These are phyloP conservation scores for Syngnathus acus DNA, from an alignment of 2,797 vertebrate genomes.

Conservation along the genomic window DNA sequence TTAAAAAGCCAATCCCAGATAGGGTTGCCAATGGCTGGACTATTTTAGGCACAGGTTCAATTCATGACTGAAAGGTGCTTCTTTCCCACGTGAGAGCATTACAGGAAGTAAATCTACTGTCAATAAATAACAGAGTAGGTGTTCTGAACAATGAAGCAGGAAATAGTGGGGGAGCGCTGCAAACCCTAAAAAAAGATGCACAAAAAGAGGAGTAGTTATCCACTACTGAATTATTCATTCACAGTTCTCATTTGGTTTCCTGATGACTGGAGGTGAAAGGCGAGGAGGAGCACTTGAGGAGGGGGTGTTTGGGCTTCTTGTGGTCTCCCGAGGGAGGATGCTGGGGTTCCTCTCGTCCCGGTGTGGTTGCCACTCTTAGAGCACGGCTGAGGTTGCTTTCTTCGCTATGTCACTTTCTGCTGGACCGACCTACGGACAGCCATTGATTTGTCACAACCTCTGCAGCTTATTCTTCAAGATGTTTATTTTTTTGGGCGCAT, in stretches of 20 bases:
- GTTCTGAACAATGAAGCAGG: too few relatives aligned
- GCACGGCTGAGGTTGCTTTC: neutral
- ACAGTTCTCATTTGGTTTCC: slow-evolving; percentile 60
- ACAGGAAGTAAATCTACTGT: too few relatives aligned
- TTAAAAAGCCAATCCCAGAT: slow-evolving; percentile 31
- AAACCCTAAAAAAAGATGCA: neutral
- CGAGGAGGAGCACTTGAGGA: slow-evolving; percentile 18
- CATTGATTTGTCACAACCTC: too few relatives aligned
- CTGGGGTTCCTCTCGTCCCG: slow-evolving; percentile 28
- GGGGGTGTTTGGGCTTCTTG: slow-evolving; percentile 28
- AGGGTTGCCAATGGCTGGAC: slow-evolving; percentile 6
- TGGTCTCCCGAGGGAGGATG: slow-evolving; percentile 29
- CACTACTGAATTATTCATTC: slow-evolving; percentile 65
- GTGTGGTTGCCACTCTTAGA: slow-evolving; percentile 25
- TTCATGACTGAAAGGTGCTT: neutral
- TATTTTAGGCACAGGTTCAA: too few relatives aligned
- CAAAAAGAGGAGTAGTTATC: slow-evolving; percentile 14
- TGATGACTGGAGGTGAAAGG: slow-evolving; percentile 66
- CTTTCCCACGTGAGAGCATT: too few relatives aligned
- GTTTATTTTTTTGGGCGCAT: too few relatives aligned
- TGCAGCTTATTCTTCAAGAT: too few relatives aligned
- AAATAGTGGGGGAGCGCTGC: too few relatives aligned
- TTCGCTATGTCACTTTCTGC: too few relatives aligned
- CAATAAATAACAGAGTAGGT: too few relatives aligned
- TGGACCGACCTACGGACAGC: too few relatives aligned